Conservation (phyloP, 1,140 invertebrate species). For the Hycleus cichorii region DNA sequence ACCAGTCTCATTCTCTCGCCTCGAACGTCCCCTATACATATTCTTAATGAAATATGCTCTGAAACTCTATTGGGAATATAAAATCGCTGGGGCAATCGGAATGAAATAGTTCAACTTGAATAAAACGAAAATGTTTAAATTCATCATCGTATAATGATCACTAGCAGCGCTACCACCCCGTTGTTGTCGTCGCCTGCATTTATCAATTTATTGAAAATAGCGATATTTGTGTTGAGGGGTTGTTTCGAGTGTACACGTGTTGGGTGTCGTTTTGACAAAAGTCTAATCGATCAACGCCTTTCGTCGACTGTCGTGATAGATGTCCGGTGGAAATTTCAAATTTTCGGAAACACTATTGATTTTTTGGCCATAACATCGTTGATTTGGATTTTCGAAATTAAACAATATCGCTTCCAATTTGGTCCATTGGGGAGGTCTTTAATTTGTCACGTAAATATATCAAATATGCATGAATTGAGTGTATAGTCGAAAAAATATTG, state of each 20-base stretch:
- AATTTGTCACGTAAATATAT: slow-evolving; percentile 42
- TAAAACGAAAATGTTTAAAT: slow-evolving; percentile 24
- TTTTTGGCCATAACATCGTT: not conserved
- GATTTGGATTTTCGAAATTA: slow-evolving; percentile 20
- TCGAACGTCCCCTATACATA: slow-evolving; percentile 21
- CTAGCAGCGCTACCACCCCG: not conserved
- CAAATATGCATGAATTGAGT: slow-evolving; percentile 39
- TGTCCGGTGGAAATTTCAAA: too few species aligned
- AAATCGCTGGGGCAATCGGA: slow-evolving; percentile 15
- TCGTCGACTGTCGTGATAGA: too few species aligned
- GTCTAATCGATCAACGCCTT: not conserved
- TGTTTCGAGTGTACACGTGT: slow-evolving; percentile 15
- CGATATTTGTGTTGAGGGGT: not conserved
- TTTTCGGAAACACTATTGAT: not conserved
- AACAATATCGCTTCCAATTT: slow-evolving; percentile 35
- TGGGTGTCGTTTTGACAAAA: slow-evolving; percentile 9
- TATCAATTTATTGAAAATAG: slow-evolving; percentile 11
- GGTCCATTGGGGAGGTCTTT: slow-evolving; percentile 25
- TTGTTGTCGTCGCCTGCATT: not conserved
- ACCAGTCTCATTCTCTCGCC: slow-evolving; percentile 24
- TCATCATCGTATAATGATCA: slow-evolving; percentile 11
- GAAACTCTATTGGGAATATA: slow-evolving; percentile 26
- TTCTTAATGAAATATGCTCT: slow-evolving; percentile 40
- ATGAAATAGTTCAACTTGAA: slow-evolving; percentile 38
- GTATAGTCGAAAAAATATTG: slow-evolving; percentile 26